Conservation (phyloP, 2,888 invertebrate genomes). For the Macrosoma leucophasiata region DNA sequence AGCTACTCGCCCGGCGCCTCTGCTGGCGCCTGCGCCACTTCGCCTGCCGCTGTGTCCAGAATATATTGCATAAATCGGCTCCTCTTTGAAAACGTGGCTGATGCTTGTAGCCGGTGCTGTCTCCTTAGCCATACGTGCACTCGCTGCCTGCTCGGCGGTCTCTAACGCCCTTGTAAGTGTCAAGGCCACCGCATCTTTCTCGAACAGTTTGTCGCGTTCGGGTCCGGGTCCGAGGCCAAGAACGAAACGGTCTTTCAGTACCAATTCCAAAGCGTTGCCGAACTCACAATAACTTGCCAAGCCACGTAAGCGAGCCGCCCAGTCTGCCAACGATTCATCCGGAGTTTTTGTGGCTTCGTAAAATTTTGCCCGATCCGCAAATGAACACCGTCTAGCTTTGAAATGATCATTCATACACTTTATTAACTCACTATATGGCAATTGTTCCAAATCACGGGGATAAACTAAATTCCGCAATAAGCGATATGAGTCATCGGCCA, state of each 20-base stretch:
- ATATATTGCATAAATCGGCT: slow-evolving; percentile 1
- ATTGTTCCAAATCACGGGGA: slow-evolving; percentile 17
- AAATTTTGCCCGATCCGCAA: slow-evolving; percentile 14
- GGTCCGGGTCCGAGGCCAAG: slow-evolving; percentile 20
- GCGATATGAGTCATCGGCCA: slow-evolving; percentile 16
- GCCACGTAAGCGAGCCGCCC: slow-evolving; percentile 16
- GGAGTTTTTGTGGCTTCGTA: slow-evolving; percentile 10
- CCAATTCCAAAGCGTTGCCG: slow-evolving; percentile 19
- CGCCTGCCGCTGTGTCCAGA: slow-evolving; percentile 6
- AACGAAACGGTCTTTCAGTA: slow-evolving; percentile 23
- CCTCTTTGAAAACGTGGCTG: slow-evolving; percentile 7
- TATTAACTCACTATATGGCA: slow-evolving; percentile 14
- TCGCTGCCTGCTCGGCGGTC: slow-evolving; percentile 16
- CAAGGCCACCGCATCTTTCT: slow-evolving; percentile 11
- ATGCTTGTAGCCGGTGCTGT: background rate
- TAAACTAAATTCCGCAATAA: slow-evolving; percentile 15
- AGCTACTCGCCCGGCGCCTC: background rate
- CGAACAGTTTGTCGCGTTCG: slow-evolving; percentile 18
- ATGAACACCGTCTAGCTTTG: slow-evolving; percentile 11
- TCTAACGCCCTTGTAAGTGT: slow-evolving; percentile 18
- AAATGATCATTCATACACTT: slow-evolving; percentile 15
- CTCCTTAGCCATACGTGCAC: slow-evolving; percentile 7
- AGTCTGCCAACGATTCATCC: slow-evolving; percentile 16
- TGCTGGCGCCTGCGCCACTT: background rate
- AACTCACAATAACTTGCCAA: slow-evolving; percentile 19